Base-by-base conservation (phyloP, 2,113 vertebrate species). In the Daubentonia madagascariensis region DNA sequence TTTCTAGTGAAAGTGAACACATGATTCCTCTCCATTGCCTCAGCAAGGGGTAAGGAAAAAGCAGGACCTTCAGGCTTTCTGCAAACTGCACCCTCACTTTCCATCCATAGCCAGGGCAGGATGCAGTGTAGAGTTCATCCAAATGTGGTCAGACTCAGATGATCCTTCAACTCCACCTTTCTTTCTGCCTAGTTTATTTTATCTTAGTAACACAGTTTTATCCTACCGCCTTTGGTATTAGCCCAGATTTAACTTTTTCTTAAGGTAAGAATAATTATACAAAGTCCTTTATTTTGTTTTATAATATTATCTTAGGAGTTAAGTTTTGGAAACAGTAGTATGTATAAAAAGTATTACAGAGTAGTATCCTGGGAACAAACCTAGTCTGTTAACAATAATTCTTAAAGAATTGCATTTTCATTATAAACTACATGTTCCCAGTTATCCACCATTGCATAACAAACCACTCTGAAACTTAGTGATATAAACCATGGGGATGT, bases 81-180 rank as follows among this genome's bases (percentile, higher is more conserved):
- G 17, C 30, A 92, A 22, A 61, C 20, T 37, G 10, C 13, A 70
- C 6, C 20, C 28, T 63, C 4, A 6, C 5, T 25, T 68, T 43
- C 50, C 35, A 4, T 25, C 65, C n/a, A 28, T 2, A 25, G 9
- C 32, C 12, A 11, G 17, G 48, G 8, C n/a, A 25, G 65, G 37
- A 12, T 0, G 4, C 45, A 5, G 1, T 0, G 8, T 3, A 14
- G 16, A 35, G 37, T 6, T 67, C 45, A n/a, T 25, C 22, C 32
- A 25, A 18, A 61, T 22, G 5, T 12, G 17, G 14, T 8, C 43
- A 68, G 22, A 13, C 54, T 22, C 54, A 57, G 54, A 57, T 12
- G 48, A 30, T 13, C 17, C 25, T 68, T 63, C 59, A 25, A 6
- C 25, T 30, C 59, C 14, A 16, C 10, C n/a, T 79, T 59, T 7